Evolutionary conservation across 1,140 invertebrate genomes (phyloP).

Genomic region (Arion vulgaris): DNA sequence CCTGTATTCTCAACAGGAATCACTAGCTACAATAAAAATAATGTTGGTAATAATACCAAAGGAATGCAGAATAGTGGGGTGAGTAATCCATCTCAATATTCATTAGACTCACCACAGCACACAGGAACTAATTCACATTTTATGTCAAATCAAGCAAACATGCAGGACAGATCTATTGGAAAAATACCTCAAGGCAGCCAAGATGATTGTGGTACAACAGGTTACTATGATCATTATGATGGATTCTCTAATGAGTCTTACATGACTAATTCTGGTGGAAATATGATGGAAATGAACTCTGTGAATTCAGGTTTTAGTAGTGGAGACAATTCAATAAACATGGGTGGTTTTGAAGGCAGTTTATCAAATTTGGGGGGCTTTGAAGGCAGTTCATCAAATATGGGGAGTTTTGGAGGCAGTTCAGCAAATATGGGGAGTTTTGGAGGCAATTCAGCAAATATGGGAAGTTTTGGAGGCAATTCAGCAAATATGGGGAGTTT

Average conservation of each 20-base stretch:
- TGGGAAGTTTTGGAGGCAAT: background rate
- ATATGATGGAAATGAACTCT: background rate
- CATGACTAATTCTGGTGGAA: background rate
- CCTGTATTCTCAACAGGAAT: background rate
- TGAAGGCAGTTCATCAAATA: background rate
- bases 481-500: background rate
- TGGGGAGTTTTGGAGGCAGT: background rate
- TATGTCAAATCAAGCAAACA: background rate
- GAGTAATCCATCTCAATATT: background rate
- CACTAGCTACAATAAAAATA: background rate
- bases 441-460: background rate
- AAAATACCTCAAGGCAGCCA: background rate
- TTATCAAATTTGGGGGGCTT: background rate
- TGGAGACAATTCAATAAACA: background rate
- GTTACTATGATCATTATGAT: no score
- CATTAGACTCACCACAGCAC: background rate
- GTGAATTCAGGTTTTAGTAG: background rate
- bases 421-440: background rate
- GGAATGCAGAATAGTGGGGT: background rate
- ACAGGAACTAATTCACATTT: background rate
- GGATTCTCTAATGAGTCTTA: conserved; percentile 19
- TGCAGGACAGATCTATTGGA: conserved; percentile 1
- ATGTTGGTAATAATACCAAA: background rate
- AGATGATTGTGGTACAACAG: background rate
- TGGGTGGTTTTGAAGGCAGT: background rate